A percentile compares a stretch with the other conserved stretches of the same genome.
These are phyloP conservation scores for Harpalus rufipes DNA, from an alignment of 2,888 invertebrate species.

Conservation along the genomic window DNA sequence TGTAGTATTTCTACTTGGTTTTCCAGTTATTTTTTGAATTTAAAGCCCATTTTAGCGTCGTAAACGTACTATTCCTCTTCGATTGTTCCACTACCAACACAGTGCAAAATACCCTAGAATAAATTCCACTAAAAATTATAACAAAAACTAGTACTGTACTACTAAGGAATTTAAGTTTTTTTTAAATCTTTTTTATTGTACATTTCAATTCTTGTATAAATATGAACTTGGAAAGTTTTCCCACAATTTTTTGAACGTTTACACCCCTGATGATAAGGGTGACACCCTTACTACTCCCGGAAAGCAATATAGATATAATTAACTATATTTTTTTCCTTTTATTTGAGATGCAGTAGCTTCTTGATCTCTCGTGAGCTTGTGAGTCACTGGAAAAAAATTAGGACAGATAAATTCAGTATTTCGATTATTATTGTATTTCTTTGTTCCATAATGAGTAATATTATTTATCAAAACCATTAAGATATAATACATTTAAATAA, in stretches of 20 bases:
- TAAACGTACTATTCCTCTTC: constrained; percentile 33
- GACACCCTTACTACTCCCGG: constrained; percentile 49
- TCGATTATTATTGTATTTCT: not conserved
- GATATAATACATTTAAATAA: not conserved
- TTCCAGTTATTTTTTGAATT: not conserved
- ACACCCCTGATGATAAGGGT: constrained; percentile 56
- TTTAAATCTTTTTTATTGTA: constrained; percentile 39
- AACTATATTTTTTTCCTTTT: constrained; percentile 46
- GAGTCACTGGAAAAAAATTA: constrained; percentile 56
- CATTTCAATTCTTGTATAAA: constrained; percentile 15
- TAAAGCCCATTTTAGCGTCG: not conserved
- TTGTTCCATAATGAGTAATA: not conserved
- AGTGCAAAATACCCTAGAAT: constrained; percentile 38
- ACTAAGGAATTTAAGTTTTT: constrained; percentile 61
- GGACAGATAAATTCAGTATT: constrained; percentile 35
- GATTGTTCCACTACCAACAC: constrained; percentile 51
- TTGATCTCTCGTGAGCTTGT: constrained; percentile 1
- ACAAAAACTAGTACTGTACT: constrained; percentile 64
- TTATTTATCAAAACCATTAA: not conserved
- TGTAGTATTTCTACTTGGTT: not conserved
- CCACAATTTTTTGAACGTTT: constrained; percentile 24
- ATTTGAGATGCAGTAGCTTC: not conserved
- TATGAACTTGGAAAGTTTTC: not conserved
- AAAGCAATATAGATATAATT: constrained; percentile 54
- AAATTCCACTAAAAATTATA: constrained; percentile 59